Conservation (phyloP, 2,797 vertebrate genomes). For the Prionace glauca region DNA sequence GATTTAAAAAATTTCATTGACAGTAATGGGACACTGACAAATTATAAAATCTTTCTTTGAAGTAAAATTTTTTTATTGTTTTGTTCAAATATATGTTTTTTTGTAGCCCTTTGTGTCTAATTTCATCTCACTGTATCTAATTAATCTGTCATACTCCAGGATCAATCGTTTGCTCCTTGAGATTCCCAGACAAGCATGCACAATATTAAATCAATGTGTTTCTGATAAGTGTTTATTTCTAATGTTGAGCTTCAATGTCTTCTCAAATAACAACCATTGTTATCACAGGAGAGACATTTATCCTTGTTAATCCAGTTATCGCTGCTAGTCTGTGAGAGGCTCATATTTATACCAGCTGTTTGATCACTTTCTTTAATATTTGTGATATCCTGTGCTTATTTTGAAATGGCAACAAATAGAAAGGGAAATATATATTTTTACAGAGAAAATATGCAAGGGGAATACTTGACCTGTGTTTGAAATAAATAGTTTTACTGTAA, state of each 20-base stretch:
- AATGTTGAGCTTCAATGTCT: background rate
- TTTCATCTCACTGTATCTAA: background rate
- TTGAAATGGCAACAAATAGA: background rate
- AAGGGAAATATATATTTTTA: background rate
- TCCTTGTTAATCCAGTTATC: constrained; percentile 8
- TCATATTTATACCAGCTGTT: background rate
- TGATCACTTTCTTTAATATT: background rate
- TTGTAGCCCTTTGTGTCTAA: background rate
- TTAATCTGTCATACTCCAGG: background rate
- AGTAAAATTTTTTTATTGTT: background rate
- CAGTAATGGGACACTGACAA: background rate
- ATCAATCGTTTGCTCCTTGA: background rate
- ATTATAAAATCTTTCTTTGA: background rate
- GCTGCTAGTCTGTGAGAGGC: background rate
- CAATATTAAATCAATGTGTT: constrained; percentile 4
- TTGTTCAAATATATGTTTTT: background rate
- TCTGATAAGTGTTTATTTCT: background rate
- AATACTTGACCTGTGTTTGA: background rate
- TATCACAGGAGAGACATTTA: background rate
- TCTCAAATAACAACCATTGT: background rate
- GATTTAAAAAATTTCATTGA: background rate
- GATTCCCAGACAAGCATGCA: background rate
- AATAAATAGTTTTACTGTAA: background rate
- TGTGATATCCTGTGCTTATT: background rate
- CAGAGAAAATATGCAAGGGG: background rate